Evolutionary conservation across 1,140 invertebrate genomes (phyloP).

Genomic region (Drosophila bocki): DNA sequence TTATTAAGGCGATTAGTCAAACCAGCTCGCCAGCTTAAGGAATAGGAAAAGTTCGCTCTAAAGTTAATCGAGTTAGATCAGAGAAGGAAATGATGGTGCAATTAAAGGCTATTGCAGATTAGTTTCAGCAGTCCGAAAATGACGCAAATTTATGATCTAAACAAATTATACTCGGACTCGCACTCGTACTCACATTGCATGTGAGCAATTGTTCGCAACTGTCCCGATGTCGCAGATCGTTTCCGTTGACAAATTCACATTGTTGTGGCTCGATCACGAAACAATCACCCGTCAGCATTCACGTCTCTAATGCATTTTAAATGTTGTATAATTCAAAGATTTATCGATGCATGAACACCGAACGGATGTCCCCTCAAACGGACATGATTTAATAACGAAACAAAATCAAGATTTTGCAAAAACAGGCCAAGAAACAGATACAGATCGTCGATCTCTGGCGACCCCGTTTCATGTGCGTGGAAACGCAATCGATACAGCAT

Average conservation of each 20-base stretch:
- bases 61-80: constrained; percentile 10
- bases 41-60: not conserved
- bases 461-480: constrained; percentile 41
- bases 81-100: constrained; percentile 29
- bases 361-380: constrained; percentile 11
- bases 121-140: constrained; percentile 25
- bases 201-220: constrained; percentile 31
- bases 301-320: constrained; percentile 29
- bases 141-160: constrained; percentile 52
- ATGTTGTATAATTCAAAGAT: constrained; percentile 20
- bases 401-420: not conserved
- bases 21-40: constrained; percentile 17
- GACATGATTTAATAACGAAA: constrained; percentile 18
- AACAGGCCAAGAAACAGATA: constrained; percentile 36
- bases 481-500: constrained; percentile 37
- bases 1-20: constrained; percentile 30
- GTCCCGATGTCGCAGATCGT: constrained; percentile 30
- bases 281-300: constrained; percentile 9
- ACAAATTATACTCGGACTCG: constrained; percentile 25
- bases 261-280: constrained; percentile 30
- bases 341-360: constrained; percentile 32
- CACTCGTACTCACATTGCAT: constrained; percentile 21
- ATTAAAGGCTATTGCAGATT: constrained; percentile 20
- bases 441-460: constrained; percentile 47
- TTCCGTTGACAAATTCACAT: constrained; percentile 49